Conservation (phyloP, 2,797 vertebrate species). For the Moxostoma hubbsi region DNA sequence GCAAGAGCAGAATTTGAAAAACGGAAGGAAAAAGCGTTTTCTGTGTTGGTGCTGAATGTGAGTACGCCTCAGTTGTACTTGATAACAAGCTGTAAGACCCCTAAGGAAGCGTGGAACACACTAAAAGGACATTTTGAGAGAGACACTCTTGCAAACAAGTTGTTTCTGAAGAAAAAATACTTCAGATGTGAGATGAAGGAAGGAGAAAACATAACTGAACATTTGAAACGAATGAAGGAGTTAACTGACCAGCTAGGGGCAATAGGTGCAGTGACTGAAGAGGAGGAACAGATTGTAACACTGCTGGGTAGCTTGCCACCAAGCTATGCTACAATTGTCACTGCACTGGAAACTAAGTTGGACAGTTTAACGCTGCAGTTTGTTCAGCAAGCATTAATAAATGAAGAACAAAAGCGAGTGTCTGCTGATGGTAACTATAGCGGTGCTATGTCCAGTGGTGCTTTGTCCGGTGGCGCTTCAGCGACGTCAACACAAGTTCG, state of each 20-base stretch:
- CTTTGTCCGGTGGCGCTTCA: slow-evolving; percentile 21
- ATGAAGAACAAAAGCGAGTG: slow-evolving; percentile 47
- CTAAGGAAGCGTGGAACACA: slow-evolving; percentile 15
- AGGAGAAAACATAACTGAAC: slow-evolving; percentile 24
- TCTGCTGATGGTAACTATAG: neutral
- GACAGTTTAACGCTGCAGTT: slow-evolving; percentile 51
- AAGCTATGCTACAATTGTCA: slow-evolving; percentile 52
- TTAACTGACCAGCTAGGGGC: slow-evolving; percentile 52
- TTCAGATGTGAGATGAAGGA: slow-evolving; percentile 47
- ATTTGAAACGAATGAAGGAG: slow-evolving; percentile 60
- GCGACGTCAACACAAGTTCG: slow-evolving; percentile 39
- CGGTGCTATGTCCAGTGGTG: neutral
- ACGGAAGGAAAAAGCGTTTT: slow-evolving; percentile 35
- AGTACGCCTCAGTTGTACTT: slow-evolving; percentile 32
- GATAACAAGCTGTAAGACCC: slow-evolving; percentile 5
- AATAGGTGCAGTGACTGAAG: slow-evolving; percentile 51
- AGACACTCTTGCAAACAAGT: slow-evolving; percentile 37
- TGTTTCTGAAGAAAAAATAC: slow-evolving; percentile 44
- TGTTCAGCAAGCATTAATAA: slow-evolving; percentile 50
- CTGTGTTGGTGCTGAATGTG: slow-evolving; percentile 32
- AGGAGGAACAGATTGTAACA: slow-evolving; percentile 52
- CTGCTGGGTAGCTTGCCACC: slow-evolving; percentile 47
- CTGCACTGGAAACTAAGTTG: slow-evolving; percentile 49
- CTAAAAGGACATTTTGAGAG: slow-evolving; percentile 31
- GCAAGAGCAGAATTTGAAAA: slow-evolving; percentile 10